Percentiles rank a stretch among this genome's conserved stretches.
Conservation (phyloP, 1,140 invertebrate genomes). For the Drosophila orena region DNA sequence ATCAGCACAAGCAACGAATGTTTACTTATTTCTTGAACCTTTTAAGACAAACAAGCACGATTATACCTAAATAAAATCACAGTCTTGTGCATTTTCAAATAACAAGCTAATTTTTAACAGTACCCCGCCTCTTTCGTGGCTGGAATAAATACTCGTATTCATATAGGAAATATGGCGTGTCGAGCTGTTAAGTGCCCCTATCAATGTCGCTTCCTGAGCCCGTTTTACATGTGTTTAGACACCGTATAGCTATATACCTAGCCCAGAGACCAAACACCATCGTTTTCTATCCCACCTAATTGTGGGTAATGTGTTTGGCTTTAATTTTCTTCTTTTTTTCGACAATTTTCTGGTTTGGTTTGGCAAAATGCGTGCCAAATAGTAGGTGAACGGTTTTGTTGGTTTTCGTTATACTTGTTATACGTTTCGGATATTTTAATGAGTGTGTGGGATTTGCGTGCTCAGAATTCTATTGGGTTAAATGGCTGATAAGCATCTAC, state of each 20-base stretch:
- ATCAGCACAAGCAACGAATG: no score
- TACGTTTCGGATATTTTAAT: conserved; percentile 24
- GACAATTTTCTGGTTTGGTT: conserved; percentile 1
- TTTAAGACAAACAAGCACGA: no score
- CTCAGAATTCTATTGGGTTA: conserved; percentile 15
- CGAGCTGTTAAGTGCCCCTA: conserved; percentile 80
- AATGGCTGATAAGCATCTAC: conserved; percentile 41
- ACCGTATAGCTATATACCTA: conserved; percentile 29
- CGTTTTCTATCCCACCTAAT: conserved; percentile 22
- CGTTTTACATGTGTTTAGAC: conserved; percentile 72
- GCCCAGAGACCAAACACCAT: conserved; percentile 12
- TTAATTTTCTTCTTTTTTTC: conserved; percentile 15
- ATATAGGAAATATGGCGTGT: conserved; percentile 76
- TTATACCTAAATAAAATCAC: background rate
- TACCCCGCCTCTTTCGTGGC: background rate
- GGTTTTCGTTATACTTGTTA: conserved; percentile 10
- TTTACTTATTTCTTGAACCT: no score
- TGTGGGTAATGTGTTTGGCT: conserved; percentile 43
- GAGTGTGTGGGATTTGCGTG: conserved; percentile 33
- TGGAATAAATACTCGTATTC: conserved; percentile 34
- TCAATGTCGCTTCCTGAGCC: conserved; percentile 72
- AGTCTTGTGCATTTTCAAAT: background rate
- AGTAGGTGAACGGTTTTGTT: conserved; percentile 18
- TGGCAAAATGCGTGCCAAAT: conserved; percentile 30
- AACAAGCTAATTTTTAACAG: conserved; percentile 3